phyloP scores from a whole-genome alignment of 2,888 invertebrate genomes.

The Cryptosula pallasiana region DNA sequence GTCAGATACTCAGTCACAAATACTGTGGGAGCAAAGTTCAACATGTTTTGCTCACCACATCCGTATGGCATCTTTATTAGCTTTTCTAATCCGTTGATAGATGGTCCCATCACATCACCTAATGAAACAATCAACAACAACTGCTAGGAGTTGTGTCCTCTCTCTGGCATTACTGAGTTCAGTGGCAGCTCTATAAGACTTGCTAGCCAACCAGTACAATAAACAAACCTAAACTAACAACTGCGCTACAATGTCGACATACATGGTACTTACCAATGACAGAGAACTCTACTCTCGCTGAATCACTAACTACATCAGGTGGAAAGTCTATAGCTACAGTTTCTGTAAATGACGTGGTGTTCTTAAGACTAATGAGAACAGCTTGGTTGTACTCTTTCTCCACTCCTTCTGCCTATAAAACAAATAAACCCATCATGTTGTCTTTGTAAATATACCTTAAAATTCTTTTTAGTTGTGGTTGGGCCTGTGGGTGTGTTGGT shows the following conservation, averaged over 20 bases:
- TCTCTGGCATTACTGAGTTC: no score
- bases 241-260: no score
- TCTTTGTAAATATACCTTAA: no score
- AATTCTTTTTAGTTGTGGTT: no score
- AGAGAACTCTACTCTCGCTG: constrained; percentile 68
- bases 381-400: constrained; percentile 72
- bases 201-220: no score
- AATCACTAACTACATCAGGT: constrained; percentile 70
- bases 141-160: no score
- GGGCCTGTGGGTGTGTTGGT: no score
- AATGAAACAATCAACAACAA: no score
- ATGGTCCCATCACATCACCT: constrained; percentile 75
- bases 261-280: constrained; percentile 60
- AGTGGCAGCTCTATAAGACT: no score
- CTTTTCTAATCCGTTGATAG: constrained; percentile 69
- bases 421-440: no score
- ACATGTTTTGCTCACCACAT: constrained; percentile 88
- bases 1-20: constrained; percentile 79
- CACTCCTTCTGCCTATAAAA: no score
- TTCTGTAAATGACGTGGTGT: constrained; percentile 40
- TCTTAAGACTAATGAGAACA: constrained; percentile 66
- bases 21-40: constrained; percentile 83
- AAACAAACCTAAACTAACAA: no score
- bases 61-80: constrained; percentile 76
- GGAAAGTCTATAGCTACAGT: constrained; percentile 69